phyloP scores from a whole-genome alignment of 1,140 invertebrate species.

The Fopius arisanus region DNA sequence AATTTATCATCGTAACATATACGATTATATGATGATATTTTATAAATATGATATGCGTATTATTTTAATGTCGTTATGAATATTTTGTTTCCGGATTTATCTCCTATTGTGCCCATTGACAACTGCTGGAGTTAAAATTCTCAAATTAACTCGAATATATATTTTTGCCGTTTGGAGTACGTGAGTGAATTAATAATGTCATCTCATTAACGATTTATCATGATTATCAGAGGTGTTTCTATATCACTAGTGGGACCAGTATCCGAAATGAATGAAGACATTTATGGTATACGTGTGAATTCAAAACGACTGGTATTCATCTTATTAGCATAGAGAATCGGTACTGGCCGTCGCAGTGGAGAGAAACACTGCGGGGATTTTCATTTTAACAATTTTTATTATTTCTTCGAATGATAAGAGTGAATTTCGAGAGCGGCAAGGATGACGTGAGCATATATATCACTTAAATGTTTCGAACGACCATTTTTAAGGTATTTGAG shows the following conservation, averaged over 20 bases:
- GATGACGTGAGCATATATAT: not conserved
- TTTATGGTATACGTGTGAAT: not conserved
- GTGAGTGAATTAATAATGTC: not conserved
- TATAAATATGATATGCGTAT: too few relatives aligned
- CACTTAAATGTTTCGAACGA: slow-evolving; percentile 24
- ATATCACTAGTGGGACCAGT: not conserved
- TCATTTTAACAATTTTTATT: not conserved
- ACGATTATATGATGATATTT: too few relatives aligned
- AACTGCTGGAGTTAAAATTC: too few relatives aligned
- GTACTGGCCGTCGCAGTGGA: not conserved
- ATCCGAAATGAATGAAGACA: not conserved
- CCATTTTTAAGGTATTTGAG: slow-evolving; percentile 28
- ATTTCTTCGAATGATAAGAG: not conserved
- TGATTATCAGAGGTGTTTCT: not conserved
- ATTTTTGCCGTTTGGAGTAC: too few relatives aligned
- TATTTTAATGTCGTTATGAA: too few relatives aligned
- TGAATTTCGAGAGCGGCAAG: not conserved
- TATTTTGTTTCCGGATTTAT: too few relatives aligned
- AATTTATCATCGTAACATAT: too few relatives aligned
- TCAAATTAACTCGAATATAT: too few relatives aligned
- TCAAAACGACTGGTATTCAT: not conserved
- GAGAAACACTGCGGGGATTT: not conserved
- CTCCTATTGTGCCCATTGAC: too few relatives aligned
- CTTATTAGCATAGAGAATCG: slow-evolving; percentile 1
- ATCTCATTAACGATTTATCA: not conserved